Evolutionary conservation across 2,113 vertebrate species (phyloP).

Genomic region (Lanius collurio): DNA sequence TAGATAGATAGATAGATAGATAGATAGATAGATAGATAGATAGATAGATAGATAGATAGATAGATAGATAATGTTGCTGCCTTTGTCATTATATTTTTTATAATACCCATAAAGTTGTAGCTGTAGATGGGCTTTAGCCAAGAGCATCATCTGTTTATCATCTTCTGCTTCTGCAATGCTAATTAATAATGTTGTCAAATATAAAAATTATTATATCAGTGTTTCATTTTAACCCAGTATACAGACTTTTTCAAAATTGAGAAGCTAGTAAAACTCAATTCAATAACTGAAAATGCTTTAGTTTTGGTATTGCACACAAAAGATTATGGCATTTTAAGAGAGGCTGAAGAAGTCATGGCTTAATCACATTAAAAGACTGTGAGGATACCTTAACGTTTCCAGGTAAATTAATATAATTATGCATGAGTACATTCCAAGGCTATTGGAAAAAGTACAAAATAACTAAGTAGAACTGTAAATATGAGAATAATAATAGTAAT

Average conservation of each 20-base stretch:
- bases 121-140: not conserved
- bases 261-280: not conserved
- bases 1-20: not conserved
- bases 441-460: slow-evolving; percentile 23
- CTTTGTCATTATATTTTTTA: not conserved
- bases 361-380: slow-evolving; percentile 31
- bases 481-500: not conserved
- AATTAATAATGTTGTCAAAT: not conserved
- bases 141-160: not conserved
- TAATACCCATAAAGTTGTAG: not conserved
- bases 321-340: not conserved
- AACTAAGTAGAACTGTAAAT: not conserved
- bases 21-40: too few relatives aligned
- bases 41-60: not conserved
- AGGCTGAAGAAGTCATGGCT: not conserved
- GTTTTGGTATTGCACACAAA: not conserved
- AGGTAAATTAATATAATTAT: not conserved
- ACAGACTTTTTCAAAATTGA: not conserved
- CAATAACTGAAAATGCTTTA: not conserved
- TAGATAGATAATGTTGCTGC: not conserved
- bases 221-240: not conserved
- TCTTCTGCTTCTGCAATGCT: not conserved
- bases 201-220: not conserved
- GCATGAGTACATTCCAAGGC: not conserved
- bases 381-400: not conserved